Evolutionary conservation across 2,797 vertebrate species (phyloP), one percentile per base, ranked within the genome.

Genomic region (Muscicapa comitata): DNA sequence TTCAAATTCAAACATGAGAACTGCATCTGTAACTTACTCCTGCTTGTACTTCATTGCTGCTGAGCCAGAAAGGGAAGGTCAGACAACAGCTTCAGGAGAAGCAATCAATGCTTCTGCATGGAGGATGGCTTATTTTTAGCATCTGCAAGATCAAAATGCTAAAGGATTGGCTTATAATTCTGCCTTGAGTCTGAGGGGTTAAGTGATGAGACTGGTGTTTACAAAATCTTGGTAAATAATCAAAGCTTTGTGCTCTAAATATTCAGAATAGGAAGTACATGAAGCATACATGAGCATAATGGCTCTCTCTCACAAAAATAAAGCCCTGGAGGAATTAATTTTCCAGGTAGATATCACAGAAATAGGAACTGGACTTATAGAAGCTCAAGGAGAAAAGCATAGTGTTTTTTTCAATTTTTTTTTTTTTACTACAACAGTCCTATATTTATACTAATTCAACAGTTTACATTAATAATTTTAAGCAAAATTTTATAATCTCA

Each of bases 1-100:
- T 96, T 94, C 75, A 92, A 84, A 94, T 84, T 92, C 77, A 94
- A 86, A 87, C 66, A 57, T 7, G 21, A 54, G 86, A 74, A 59
- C 63, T 73, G 85, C 67, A 86, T 75, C 93, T 87, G 40, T 59
- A 94, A 66, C 71, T 87, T 74, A 17, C 31, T 79, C 51, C 29
- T 54, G 59, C 75, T 68, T 70, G 83, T 31, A 53, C 38, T 38
- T 80, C 83, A 31, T 54, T 71, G 82, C 87, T 94, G 78, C 73
- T 86, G 43, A 94, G 81, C 48, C 70, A 75, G 82, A 82, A 90
- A 95, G 40, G 71, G 58, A 91, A 95, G 93, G 87, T 94, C 88
- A 96, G 59, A 68, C 38, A 65, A 29, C 59, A 89, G 77, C 66
- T 61, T 62, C 31, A 70, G 65, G 61, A 72, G 6, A 43, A 59